Conservation (phyloP, 1,140 invertebrate species). For the Cepaea nemoralis region DNA sequence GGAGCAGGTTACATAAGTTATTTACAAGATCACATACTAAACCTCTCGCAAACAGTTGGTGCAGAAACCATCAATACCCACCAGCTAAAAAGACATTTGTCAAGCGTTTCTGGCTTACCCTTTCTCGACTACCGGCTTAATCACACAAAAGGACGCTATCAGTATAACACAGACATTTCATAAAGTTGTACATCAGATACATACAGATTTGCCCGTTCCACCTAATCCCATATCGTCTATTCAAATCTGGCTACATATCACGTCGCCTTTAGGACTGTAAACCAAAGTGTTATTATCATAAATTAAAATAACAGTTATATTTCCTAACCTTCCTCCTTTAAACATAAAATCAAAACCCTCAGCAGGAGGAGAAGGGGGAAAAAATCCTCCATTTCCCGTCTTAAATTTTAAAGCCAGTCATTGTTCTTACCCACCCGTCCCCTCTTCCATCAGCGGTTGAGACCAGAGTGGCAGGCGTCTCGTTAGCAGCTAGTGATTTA, state of each 20-base stretch:
- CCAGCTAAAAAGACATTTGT: too few relatives aligned
- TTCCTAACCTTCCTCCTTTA: background rate
- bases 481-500: constrained; percentile 30
- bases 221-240: background rate
- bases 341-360: background rate
- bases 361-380: background rate
- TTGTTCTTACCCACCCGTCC: constrained; percentile 22
- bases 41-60: too few relatives aligned
- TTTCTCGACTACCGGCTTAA: too few relatives aligned
- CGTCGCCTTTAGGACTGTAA: background rate
- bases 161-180: too few relatives aligned
- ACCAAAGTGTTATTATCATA: background rate
- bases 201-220: background rate
- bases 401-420: constrained; percentile 19
- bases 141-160: too few relatives aligned
- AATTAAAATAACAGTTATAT: background rate
- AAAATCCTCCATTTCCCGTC: constrained; percentile 6
- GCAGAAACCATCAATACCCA: too few relatives aligned
- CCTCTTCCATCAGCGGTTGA: constrained; percentile 13
- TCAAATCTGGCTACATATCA: background rate
- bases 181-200: too few relatives aligned
- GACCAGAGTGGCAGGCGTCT: constrained; percentile 35
- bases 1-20: too few relatives aligned
- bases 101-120: too few relatives aligned
- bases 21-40: too few relatives aligned